These are phyloP conservation scores for Psophia crepitans DNA, from an alignment of 2,113 vertebrate genomes.

Conservation along the genomic window DNA sequence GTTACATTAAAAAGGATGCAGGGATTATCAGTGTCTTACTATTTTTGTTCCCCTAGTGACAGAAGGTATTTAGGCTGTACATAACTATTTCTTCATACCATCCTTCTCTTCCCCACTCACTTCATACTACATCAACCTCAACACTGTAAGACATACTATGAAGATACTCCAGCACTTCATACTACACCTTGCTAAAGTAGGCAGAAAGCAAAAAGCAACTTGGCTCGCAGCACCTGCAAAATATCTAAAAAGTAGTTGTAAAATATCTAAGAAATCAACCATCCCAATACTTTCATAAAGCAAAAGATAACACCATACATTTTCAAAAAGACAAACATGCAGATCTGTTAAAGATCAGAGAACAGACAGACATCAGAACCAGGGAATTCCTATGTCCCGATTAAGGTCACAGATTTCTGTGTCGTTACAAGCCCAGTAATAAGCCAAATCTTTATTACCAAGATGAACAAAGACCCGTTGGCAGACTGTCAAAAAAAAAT, in stretches of 20 bases:
- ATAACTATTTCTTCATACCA: background rate
- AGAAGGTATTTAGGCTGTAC: background rate
- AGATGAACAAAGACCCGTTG: background rate
- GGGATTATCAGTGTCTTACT: background rate
- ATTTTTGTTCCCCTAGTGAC: background rate
- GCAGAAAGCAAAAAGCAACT: background rate
- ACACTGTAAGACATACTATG: background rate
- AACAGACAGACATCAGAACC: background rate
- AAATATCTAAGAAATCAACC: background rate
- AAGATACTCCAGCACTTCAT: background rate
- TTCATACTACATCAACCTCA: background rate
- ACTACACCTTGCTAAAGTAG: background rate
- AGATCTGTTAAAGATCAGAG: background rate
- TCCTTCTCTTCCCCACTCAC: background rate
- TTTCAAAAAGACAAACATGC: background rate
- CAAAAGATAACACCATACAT: background rate
- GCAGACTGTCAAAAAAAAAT: background rate
- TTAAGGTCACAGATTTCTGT: background rate
- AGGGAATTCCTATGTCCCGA: background rate
- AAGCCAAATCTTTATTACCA: background rate
- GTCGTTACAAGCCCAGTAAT: background rate
- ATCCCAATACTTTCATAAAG: background rate
- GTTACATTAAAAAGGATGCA: background rate
- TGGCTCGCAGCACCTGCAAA: background rate
- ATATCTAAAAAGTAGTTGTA: background rate